A percentile compares a stretch with the other conserved stretches of the same genome.
Conservation (phyloP, 2,113 vertebrate genomes). For the Neogobius melanostomus region DNA sequence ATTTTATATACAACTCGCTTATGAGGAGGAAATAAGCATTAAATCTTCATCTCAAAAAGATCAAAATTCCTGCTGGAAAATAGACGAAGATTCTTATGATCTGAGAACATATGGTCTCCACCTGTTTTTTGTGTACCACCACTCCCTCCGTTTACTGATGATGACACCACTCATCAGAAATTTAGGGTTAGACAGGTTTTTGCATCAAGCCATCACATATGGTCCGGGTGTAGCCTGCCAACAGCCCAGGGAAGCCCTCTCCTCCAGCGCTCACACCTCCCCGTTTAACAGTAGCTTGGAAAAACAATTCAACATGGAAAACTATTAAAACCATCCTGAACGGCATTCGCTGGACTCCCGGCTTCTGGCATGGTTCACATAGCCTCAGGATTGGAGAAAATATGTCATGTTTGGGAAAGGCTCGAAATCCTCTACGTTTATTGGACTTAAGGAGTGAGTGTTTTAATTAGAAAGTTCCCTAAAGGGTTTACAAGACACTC, state of each 20-base stretch:
- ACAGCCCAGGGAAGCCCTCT: slow-evolving; percentile 71
- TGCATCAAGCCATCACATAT: slow-evolving; percentile 55
- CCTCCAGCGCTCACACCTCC: slow-evolving; percentile 49
- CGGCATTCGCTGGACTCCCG: slow-evolving; percentile 69
- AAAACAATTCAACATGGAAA: slow-evolving; percentile 74
- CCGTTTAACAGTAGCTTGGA: slow-evolving; percentile 73
- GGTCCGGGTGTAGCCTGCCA: slow-evolving; percentile 54
- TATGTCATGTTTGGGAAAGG: slow-evolving; percentile 72
- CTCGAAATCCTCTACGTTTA: slow-evolving; percentile 62
- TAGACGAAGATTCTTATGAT: background rate
- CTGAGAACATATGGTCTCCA: slow-evolving; percentile 5
- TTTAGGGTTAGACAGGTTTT: slow-evolving; percentile 34
- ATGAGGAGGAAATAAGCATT: background rate
- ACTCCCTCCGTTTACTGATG: slow-evolving; percentile 37
- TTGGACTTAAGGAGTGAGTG: slow-evolving; percentile 51
- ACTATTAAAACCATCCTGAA: slow-evolving; percentile 72
- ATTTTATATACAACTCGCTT: background rate
- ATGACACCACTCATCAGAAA: slow-evolving; percentile 45
- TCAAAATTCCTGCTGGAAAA: background rate
- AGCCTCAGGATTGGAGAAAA: slow-evolving; percentile 68
- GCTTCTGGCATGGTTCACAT: slow-evolving; percentile 61
- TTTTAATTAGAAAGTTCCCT: slow-evolving; percentile 72
- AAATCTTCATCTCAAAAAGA: background rate
- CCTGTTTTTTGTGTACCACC: slow-evolving; percentile 18
- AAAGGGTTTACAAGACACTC: slow-evolving; percentile 66